These are phyloP conservation scores for Achlya flavicornis DNA, from an alignment of 2,888 invertebrate species.

Conservation along the genomic window DNA sequence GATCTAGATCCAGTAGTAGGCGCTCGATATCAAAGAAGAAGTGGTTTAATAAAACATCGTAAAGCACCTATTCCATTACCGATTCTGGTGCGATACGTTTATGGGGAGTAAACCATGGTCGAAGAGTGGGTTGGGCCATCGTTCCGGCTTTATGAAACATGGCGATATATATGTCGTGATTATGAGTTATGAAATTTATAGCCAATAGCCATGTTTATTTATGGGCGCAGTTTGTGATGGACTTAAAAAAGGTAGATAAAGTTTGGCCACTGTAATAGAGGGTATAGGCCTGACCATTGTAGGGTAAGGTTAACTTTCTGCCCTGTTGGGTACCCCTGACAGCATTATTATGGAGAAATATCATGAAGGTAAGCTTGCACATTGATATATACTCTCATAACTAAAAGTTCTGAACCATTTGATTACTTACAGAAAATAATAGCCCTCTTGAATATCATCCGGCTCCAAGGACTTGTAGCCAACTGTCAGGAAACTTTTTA, in stretches of 20 bases:
- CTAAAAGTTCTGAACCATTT: no score
- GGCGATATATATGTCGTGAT: neutral
- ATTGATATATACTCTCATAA: no score
- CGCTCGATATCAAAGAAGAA: slow-evolving; percentile 26
- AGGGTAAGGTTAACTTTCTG: no score
- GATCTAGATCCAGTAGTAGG: slow-evolving; percentile 28
- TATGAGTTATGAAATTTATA: slow-evolving; percentile 1
- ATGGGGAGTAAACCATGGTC: slow-evolving; percentile 23
- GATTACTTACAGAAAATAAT: no score
- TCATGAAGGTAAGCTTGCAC: no score
- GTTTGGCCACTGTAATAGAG: no score
- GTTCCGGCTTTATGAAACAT: neutral
- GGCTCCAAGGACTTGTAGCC: neutral
- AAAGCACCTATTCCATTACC: slow-evolving; percentile 38
- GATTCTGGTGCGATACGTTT: slow-evolving; percentile 36
- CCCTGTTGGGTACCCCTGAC: no score
- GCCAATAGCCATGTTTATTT: neutral
- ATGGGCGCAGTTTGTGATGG: neutral
- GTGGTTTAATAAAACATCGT: slow-evolving; percentile 42
- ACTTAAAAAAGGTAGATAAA: neutral
- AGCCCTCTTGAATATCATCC: no score
- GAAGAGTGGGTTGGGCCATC: neutral
- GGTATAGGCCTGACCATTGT: no score
- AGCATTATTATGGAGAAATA: no score
- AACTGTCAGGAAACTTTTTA: slow-evolving; percentile 16